phyloP scores from a whole-genome alignment of 2,888 invertebrate genomes.

The Oeneis ivallda region DNA sequence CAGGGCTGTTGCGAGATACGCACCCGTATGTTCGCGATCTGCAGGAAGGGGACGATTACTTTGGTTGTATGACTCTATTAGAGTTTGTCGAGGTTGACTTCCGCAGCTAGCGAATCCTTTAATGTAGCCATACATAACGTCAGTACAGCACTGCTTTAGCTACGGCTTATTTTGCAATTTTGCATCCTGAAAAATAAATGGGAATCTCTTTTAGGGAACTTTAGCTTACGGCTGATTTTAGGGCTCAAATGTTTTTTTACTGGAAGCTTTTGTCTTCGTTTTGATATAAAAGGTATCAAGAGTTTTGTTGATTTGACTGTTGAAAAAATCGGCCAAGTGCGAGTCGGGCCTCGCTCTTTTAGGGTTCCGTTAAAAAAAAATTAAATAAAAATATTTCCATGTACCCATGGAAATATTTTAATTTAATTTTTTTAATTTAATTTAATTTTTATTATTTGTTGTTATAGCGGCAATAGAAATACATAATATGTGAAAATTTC shows the following conservation, averaged over 20 bases:
- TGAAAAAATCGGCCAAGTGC: no score
- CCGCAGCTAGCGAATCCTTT: slow-evolving; percentile 37
- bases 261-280: background rate
- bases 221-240: slow-evolving; percentile 11
- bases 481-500: no score
- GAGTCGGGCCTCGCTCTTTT: no score
- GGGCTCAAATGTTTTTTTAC: slow-evolving; percentile 4
- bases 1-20: slow-evolving; percentile 4
- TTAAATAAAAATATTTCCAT: no score
- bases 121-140: slow-evolving; percentile 33
- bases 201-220: slow-evolving; percentile 18
- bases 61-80: slow-evolving; percentile 40
- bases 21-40: slow-evolving; percentile 23
- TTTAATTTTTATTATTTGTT: no score
- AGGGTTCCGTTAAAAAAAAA: no score
- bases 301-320: no score
- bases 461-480: no score
- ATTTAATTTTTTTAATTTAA: no score
- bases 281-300: background rate
- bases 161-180: slow-evolving; percentile 26
- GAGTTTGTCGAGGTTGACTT: slow-evolving; percentile 39
- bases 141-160: slow-evolving; percentile 21
- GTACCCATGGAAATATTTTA: no score
- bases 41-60: slow-evolving; percentile 37
- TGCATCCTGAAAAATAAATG: slow-evolving; percentile 27